Evolutionary conservation across 2,888 invertebrate species (phyloP).

Genomic region (Parnassius orleans): DNA sequence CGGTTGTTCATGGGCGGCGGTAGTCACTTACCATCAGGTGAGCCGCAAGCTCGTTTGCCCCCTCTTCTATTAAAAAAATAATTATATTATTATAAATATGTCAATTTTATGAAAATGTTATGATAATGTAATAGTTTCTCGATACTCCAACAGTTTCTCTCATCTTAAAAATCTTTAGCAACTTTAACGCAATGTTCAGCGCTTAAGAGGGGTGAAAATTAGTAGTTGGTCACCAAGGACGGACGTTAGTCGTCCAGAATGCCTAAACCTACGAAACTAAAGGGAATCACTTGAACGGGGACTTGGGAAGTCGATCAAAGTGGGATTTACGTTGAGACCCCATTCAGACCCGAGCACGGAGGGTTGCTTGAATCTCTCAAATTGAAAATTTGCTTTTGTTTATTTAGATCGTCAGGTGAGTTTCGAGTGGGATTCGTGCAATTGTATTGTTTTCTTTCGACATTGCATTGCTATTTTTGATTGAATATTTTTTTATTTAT

Average conservation of each 20-base stretch:
- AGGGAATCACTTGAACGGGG: constrained; percentile 48
- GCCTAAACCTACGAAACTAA: constrained; percentile 53
- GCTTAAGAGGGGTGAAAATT: constrained; percentile 28
- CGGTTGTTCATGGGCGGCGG: no score
- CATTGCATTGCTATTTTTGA: neutral
- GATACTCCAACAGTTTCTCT: neutral
- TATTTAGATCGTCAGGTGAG: constrained; percentile 58
- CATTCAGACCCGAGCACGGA: constrained; percentile 38
- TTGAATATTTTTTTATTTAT: no score
- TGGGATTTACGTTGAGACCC: constrained; percentile 64
- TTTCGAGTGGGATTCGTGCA: constrained; percentile 31
- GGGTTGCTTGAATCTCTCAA: constrained; percentile 52
- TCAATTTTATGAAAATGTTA: no score
- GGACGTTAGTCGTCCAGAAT: constrained; percentile 45
- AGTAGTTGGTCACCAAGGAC: constrained; percentile 40
- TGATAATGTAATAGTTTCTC: neutral
- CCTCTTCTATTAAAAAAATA: no score
- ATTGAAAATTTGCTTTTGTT: constrained; percentile 73
- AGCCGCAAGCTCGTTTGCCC: no score
- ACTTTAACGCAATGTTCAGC: constrained; percentile 24
- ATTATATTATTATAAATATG: no score
- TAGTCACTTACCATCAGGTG: no score
- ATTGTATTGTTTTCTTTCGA: constrained; percentile 20
- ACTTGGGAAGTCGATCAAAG: constrained; percentile 65
- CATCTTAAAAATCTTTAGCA: constrained; percentile 19